Base-by-base conservation (phyloP, 2,888 invertebrate genomes). In the Dasysyrphus albostriatus region DNA sequence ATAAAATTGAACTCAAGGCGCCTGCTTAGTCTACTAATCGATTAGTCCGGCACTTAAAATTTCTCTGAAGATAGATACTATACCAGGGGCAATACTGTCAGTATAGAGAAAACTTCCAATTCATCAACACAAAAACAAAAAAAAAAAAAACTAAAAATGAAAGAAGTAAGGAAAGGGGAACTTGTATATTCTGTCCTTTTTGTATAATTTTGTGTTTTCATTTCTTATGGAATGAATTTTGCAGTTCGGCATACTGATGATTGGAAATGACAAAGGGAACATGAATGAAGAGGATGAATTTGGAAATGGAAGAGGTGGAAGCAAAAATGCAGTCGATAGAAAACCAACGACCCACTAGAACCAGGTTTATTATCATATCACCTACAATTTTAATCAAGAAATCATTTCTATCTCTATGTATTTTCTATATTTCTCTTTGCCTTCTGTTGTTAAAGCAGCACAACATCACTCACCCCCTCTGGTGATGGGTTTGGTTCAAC, bases 381-480 rank as follows among this genome's bases (percentile, higher is more conserved):
- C 87, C 83, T 87, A 75, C 74, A 87, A 79, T 87, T 87, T 87
- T 87, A 87, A 87, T 83, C 87, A 87, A 87, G 87, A 83, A 83
- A 87, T 83, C 83, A 83, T 83, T 77, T 70, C 47, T 51, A 32
- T 56, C 63, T 47, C 74, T 67, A 19, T 34, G n/a, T n/a, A 42
- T 39, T 42, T 42, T 42, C 19, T 61, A 54, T 54, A 5, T 19
- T 16, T 2, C n/a, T 34, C 12, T 39, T 12, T 51, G 24, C 24
- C 0, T 14, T 47, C 19, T 58, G 16, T 12, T 8, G 14, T 5
- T 24, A 12, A 29, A 42, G 4, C 44, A 42, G 29, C 8, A 44
- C 29, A 44, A 29, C n/a, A 44, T 29, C 14, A 16, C 37, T n/a
- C 42, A 1, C 12, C 32, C 63, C 42, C n/a, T 24, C 44, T n/a